Percentiles rank a stretch among this genome's conserved stretches.
Conservation (phyloP, 1,140 invertebrate genomes). For the Eupeodes corollae region DNA sequence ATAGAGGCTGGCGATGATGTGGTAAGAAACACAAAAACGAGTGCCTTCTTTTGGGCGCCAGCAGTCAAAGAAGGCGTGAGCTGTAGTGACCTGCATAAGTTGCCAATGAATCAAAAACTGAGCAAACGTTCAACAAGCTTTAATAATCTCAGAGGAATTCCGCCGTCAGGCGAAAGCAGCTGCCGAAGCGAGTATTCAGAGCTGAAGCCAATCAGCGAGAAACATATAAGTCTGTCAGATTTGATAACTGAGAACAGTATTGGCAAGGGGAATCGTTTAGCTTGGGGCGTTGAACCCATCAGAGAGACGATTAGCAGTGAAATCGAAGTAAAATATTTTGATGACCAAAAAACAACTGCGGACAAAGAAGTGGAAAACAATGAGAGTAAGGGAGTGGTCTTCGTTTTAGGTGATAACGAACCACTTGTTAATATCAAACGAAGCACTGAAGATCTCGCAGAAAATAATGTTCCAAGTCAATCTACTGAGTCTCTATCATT, state of each 20-base stretch:
- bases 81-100: constrained; percentile 23
- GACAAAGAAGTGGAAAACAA: background rate
- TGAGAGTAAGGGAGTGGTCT: constrained; percentile 46
- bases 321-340: constrained; percentile 16
- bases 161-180: too few species aligned
- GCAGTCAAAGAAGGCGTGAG: constrained; percentile 28
- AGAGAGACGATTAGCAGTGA: constrained; percentile 25
- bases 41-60: constrained; percentile 23
- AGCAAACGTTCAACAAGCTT: constrained; percentile 22
- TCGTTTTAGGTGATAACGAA: constrained; percentile 65
- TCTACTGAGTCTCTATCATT: background rate
- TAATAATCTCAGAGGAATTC: constrained; percentile 1
- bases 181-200: background rate
- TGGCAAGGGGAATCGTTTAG: constrained; percentile 33
- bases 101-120: constrained; percentile 25
- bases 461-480: background rate
- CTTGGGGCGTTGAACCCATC: constrained; percentile 35
- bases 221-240: constrained; percentile 27
- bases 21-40: constrained; percentile 17
- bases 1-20: constrained; percentile 10
- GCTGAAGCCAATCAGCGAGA: background rate
- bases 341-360: constrained; percentile 1
- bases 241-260: constrained; percentile 36
- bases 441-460: constrained; percentile 28
- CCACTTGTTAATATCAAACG: constrained; percentile 42